These are phyloP conservation scores for Brachypteracias leptosomus DNA, from an alignment of 2,113 vertebrate species.

Conservation along the genomic window DNA sequence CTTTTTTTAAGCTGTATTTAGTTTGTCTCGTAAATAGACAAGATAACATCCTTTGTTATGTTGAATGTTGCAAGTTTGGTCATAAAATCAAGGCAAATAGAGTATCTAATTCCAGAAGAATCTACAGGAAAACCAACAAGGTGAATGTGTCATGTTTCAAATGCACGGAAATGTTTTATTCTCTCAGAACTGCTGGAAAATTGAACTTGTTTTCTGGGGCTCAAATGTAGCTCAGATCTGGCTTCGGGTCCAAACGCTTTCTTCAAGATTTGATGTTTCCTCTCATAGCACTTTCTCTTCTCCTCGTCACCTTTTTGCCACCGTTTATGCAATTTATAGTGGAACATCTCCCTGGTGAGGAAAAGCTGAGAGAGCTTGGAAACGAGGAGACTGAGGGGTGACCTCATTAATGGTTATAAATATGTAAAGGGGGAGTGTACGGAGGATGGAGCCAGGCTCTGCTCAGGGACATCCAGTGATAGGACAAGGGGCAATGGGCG, in stretches of 20 bases:
- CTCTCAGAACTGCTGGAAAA: not conserved
- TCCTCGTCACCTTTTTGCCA: not conserved
- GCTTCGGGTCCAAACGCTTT: not conserved
- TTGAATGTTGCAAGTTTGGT: not conserved
- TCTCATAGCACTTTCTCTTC: not conserved
- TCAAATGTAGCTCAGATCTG: not conserved
- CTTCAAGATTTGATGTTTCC: not conserved
- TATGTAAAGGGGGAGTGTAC: too few species aligned
- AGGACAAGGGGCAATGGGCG: too few species aligned
- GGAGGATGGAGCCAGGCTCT: too few species aligned
- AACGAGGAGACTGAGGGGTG: too few species aligned
- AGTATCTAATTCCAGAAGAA: not conserved
- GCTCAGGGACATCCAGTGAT: too few species aligned
- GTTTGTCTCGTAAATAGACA: not conserved
- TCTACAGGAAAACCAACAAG: not conserved
- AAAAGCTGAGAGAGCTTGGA: too few species aligned
- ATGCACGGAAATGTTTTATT: rapidly evolving
- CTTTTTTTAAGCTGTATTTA: too few species aligned
- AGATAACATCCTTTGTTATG: not conserved
- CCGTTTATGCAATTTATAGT: rapidly evolving
- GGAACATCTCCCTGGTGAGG: too few species aligned
- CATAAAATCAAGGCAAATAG: not conserved
- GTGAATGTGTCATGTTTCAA: not conserved
- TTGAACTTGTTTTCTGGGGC: not conserved
- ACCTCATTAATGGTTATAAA: too few species aligned